Conservation (phyloP, 2,113 vertebrate species). For the Campylomormyrus tamandua region DNA sequence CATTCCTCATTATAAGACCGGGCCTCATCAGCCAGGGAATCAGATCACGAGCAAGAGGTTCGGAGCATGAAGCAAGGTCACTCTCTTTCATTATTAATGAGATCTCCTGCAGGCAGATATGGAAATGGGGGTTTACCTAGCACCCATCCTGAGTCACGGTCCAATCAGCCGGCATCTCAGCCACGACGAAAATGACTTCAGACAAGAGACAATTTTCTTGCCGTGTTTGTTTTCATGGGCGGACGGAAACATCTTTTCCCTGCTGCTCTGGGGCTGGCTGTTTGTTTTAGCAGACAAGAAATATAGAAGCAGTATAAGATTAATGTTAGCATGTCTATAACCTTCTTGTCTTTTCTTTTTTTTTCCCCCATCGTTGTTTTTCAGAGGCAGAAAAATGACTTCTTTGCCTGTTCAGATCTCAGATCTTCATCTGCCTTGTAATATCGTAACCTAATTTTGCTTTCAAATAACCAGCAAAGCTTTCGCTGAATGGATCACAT, state of each 20-base stretch:
- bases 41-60: not conserved
- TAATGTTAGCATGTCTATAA: not conserved
- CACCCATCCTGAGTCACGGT: not conserved
- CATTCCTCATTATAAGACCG: not conserved
- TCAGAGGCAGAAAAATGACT: not conserved
- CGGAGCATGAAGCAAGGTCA: not conserved
- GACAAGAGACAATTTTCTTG: not conserved
- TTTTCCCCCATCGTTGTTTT: not conserved
- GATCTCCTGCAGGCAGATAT: not conserved
- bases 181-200: not conserved
- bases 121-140: not conserved
- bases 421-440: not conserved
- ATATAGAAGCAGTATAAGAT: not conserved
- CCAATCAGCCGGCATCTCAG: not conserved
- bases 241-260: slow-evolving; percentile 4
- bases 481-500: not conserved
- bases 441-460: not conserved
- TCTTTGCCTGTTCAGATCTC: not conserved
- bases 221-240: not conserved
- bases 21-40: not conserved
- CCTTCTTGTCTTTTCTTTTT: not conserved
- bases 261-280: not conserved
- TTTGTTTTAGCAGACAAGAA: slow-evolving; percentile 5
- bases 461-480: not conserved
- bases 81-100: slow-evolving; percentile 1